Evolutionary conservation across 2,797 vertebrate genomes (phyloP).

Genomic region (Margarornis squamiger): DNA sequence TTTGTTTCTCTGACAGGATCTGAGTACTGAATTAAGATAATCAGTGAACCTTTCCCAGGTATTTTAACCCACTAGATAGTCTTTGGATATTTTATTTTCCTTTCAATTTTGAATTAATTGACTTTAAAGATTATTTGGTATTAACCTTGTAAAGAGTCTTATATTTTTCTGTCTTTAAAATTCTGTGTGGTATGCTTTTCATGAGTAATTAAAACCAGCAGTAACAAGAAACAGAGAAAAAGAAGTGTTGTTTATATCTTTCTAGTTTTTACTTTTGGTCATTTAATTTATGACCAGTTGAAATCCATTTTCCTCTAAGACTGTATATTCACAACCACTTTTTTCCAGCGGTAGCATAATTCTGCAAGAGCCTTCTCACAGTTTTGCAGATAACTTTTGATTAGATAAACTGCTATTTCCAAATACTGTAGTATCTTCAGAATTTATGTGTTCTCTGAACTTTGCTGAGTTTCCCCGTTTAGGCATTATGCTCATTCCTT

Average conservation of each 20-base stretch:
- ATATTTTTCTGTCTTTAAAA: background rate
- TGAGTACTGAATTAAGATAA: background rate
- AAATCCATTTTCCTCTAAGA: background rate
- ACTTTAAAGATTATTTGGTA: background rate
- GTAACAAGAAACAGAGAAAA: background rate
- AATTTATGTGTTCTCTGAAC: background rate
- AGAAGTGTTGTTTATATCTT: background rate
- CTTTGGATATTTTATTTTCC: background rate
- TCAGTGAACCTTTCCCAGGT: background rate
- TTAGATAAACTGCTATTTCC: background rate
- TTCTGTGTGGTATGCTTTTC: fast-evolving
- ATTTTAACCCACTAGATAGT: background rate
- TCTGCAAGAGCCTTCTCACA: background rate
- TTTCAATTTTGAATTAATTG: background rate
- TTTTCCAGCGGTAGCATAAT: background rate
- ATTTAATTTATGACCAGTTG: background rate
- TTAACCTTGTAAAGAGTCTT: background rate
- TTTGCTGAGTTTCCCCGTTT: background rate
- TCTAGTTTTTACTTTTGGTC: background rate
- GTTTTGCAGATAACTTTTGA: background rate
- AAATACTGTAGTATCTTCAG: background rate
- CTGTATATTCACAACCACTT: background rate
- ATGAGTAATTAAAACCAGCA: background rate
- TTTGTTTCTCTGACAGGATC: background rate
- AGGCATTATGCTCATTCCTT: background rate